Evolutionary conservation across 2,113 vertebrate genomes (phyloP), one percentile per base, ranked within the genome.

Genomic region (Psilopogon haemacephalus): DNA sequence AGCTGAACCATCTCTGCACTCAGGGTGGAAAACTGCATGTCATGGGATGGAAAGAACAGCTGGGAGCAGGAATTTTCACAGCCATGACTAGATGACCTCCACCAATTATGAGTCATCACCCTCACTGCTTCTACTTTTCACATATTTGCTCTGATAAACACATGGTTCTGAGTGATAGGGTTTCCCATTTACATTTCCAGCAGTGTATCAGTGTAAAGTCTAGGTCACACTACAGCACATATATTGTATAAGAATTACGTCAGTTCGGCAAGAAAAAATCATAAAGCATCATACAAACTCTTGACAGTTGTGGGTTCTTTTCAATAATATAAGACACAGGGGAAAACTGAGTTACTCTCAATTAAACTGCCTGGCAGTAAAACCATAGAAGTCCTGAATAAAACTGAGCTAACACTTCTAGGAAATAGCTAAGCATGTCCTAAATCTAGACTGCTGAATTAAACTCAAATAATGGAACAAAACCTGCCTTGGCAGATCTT

Each of bases 281-380:
- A 52, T 86, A 78, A 90, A 65, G 24, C 52, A 42, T 37, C 42
- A 60, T 46, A 71, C 6, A n/a, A 85, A 87, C 27, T 74, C 84
- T 40, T 85, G 52, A 58, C 54, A 90, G 37, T 65, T 76, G 65
- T 3, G 32, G 16, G n/a, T 58, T 95, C 46, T 88, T 92, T 92
- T 52, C 74, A 32, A 30, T 82, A 80, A 84, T 46, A 59, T 27
- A 86, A 84, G 52, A 74, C 33, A 82, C 28, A 52, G 15, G 59
- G 35, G 59, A 72, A 86, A 87, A 88, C n/a, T 38, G 28, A 73
- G n/a, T 63, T 93, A 59, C 30, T 72, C 63, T 82, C 70, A 75
- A 28, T 87, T 93, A 87, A 92, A 90, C 23, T 71, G 58, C 30
- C 73, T 95, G 83, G 74, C 81, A 95, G 63, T 60, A 89, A 93